Conservation (phyloP, 2,797 vertebrate species). For the Lithobates sylvaticus region DNA sequence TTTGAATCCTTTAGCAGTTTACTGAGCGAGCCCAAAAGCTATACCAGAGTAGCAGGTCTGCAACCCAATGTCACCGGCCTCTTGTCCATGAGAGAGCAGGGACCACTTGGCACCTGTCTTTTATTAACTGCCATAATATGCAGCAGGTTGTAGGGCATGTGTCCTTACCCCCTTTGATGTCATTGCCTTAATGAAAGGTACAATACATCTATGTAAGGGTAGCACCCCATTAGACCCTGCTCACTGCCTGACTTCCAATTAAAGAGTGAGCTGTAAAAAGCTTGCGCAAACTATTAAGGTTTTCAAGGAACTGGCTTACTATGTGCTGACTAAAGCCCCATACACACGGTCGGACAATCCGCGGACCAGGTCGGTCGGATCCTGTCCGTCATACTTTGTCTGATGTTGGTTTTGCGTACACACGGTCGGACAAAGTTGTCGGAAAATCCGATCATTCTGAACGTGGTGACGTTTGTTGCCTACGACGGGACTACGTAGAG, state of each 20-base stretch:
- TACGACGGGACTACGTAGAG: too few species aligned
- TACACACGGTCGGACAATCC: too few species aligned
- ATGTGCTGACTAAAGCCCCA: too few species aligned
- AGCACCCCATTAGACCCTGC: neutral
- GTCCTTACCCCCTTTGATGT: neutral
- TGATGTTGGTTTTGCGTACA: too few species aligned
- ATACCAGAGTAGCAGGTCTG: too few species aligned
- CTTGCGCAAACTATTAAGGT: neutral
- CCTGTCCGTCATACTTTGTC: too few species aligned
- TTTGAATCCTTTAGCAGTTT: neutral
- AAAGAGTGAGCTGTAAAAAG: neutral
- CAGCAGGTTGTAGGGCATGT: neutral
- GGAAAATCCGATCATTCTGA: too few species aligned
- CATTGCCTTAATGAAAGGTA: neutral
- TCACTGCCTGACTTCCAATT: neutral
- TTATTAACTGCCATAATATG: neutral
- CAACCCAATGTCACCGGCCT: too few species aligned
- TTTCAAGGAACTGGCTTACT: neutral
- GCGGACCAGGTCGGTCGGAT: too few species aligned
- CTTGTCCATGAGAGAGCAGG: neutral
- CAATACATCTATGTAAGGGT: neutral
- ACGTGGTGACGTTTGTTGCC: too few species aligned
- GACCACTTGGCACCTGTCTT: too few species aligned
- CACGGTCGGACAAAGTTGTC: too few species aligned
- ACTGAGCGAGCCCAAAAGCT: neutral